phyloP scores from a whole-genome alignment of 2,797 vertebrate genomes.

The Hoplostethus mediterraneus region DNA sequence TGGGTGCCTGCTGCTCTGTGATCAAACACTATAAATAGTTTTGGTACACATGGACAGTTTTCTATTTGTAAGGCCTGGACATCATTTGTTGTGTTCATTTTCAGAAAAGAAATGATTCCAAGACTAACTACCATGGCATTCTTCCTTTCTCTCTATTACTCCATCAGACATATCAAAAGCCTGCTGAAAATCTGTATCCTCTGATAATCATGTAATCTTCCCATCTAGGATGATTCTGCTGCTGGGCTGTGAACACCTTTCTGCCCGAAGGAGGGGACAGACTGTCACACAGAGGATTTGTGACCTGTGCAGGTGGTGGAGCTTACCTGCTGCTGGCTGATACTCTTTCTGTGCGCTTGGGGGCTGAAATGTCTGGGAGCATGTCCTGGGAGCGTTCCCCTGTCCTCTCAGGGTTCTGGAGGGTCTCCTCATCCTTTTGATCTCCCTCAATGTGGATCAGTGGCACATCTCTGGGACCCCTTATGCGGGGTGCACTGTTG shows the following conservation, averaged over 20 bases:
- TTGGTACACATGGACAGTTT: constrained; percentile 15
- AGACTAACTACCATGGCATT: not conserved
- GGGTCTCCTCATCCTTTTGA: constrained; percentile 85
- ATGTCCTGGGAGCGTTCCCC: constrained; percentile 67
- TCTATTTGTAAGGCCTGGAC: constrained; percentile 4
- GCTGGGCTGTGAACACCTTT: constrained; percentile 13
- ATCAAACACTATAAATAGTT: constrained; percentile 46
- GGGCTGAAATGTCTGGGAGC: constrained; percentile 55
- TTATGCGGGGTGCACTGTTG: constrained; percentile 50
- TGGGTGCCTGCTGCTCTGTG: constrained; percentile 33
- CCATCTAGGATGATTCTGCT: constrained; percentile 37
- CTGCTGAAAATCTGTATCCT: constrained; percentile 5
- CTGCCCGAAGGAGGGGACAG: not conserved
- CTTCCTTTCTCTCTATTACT: constrained; percentile 7
- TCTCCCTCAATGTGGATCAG: constrained; percentile 97
- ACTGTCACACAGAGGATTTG: constrained; percentile 25
- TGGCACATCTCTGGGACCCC: constrained; percentile 90
- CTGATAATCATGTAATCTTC: constrained; percentile 32
- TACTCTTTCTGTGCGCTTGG: constrained; percentile 63
- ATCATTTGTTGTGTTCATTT: constrained; percentile 35
- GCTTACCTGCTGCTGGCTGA: constrained; percentile 82
- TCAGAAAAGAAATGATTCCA: not conserved
- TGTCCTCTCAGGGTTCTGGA: constrained; percentile 59
- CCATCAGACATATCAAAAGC: constrained; percentile 30
- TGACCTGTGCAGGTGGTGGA: constrained; percentile 24